Conservation (phyloP, 2,888 invertebrate species). For the Drosophila siamana region DNA sequence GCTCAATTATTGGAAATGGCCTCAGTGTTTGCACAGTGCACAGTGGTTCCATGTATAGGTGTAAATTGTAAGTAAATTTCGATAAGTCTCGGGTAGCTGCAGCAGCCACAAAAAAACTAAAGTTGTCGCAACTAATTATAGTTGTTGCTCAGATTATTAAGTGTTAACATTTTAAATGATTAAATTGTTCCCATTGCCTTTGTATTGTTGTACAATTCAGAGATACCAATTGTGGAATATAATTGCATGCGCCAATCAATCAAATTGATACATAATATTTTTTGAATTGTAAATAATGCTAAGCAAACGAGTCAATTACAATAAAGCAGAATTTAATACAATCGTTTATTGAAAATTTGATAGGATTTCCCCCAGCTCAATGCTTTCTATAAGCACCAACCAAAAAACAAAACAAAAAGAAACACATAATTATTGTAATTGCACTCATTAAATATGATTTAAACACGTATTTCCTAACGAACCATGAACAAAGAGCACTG, state of each 20-base stretch:
- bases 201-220: constrained; percentile 8
- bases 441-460: constrained; percentile 57
- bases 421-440: constrained; percentile 69
- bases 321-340: background rate
- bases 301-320: background rate
- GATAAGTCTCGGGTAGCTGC: constrained; percentile 17
- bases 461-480: constrained; percentile 59
- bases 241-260: background rate
- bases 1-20: constrained; percentile 48
- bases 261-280: constrained; percentile 3
- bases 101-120: background rate
- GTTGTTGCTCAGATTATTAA: constrained; percentile 43
- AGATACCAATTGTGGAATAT: constrained; percentile 6
- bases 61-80: constrained; percentile 44
- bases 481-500: constrained; percentile 62
- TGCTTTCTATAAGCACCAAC: constrained; percentile 36
- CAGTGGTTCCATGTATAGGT: constrained; percentile 10
- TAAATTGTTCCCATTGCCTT: constrained; percentile 42
- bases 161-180: constrained; percentile 55
- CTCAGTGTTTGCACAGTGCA: background rate
- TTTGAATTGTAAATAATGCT: background rate
- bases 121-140: constrained; percentile 30
- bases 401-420: constrained; percentile 20
- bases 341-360: background rate
- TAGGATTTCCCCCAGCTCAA: constrained; percentile 11